phyloP scores from a whole-genome alignment of 2,888 invertebrate species.

The Diaperis boleti region DNA sequence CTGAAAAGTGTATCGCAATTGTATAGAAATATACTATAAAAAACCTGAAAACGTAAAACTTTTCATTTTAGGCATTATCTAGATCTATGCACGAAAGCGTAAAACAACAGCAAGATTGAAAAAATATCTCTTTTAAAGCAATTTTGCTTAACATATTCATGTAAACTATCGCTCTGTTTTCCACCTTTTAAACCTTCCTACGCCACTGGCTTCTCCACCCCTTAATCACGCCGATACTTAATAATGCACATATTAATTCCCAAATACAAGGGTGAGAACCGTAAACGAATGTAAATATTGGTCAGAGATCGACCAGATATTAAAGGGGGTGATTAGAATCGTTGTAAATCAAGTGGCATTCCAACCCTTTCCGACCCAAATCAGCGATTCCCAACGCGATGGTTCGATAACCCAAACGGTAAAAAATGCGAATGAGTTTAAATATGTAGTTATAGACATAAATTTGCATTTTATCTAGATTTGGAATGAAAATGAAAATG shows the following conservation, averaged over 20 bases:
- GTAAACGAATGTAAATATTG: constrained; percentile 32
- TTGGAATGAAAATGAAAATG: no score
- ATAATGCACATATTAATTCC: constrained; percentile 33
- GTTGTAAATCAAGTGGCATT: constrained; percentile 14
- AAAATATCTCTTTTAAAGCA: no score
- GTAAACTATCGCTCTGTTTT: no score
- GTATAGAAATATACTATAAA: no score
- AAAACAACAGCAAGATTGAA: no score
- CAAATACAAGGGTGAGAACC: constrained; percentile 16
- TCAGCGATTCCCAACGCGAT: neutral
- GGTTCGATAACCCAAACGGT: no score
- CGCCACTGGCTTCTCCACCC: constrained; percentile 17
- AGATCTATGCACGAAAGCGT: no score
- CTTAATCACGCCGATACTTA: constrained; percentile 22
- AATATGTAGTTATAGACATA: neutral
- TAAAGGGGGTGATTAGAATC: constrained; percentile 23
- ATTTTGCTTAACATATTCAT: no score
- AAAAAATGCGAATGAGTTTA: neutral
- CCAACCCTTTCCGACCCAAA: constrained; percentile 15
- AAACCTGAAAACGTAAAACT: no score
- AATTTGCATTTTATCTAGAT: neutral
- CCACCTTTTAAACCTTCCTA: neutral
- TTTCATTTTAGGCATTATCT: no score
- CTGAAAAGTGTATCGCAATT: no score
- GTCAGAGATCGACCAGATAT: constrained; percentile 19